phyloP scores from a whole-genome alignment of 2,113 vertebrate genomes.

The Xiphorhynchus elegans region DNA sequence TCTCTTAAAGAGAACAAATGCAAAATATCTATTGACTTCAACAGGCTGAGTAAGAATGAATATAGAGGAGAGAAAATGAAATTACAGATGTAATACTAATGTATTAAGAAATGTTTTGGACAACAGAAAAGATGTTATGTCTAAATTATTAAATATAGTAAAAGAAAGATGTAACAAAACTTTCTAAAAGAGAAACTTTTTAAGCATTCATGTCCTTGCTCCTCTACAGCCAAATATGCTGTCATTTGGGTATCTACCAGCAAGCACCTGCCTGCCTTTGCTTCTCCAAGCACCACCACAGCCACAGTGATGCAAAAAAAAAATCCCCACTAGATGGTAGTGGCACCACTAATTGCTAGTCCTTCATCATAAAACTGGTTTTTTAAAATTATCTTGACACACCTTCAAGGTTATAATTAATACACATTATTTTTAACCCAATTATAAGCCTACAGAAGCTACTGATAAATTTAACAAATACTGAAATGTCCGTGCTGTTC shows the following conservation, averaged over 20 bases:
- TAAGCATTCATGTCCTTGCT: neutral
- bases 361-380: neutral
- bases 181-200: neutral
- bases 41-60: neutral
- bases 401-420: neutral
- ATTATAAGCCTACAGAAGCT: neutral
- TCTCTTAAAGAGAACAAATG: neutral
- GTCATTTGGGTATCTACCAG: neutral
- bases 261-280: neutral
- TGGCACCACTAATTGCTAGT: neutral
- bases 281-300: neutral
- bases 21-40: neutral
- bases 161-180: neutral
- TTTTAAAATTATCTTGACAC: neutral
- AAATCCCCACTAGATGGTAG: slow-evolving; percentile 31
- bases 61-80: neutral
- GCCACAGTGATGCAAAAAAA: neutral
- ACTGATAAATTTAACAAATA: neutral
- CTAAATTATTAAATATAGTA: neutral
- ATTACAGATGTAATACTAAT: neutral
- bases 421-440: accelerated
- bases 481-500: neutral
- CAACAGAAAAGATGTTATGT: neutral
- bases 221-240: neutral
- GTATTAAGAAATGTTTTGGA: neutral